phyloP scores from a whole-genome alignment of 2,888 invertebrate genomes.

The Erebia palarica region DNA sequence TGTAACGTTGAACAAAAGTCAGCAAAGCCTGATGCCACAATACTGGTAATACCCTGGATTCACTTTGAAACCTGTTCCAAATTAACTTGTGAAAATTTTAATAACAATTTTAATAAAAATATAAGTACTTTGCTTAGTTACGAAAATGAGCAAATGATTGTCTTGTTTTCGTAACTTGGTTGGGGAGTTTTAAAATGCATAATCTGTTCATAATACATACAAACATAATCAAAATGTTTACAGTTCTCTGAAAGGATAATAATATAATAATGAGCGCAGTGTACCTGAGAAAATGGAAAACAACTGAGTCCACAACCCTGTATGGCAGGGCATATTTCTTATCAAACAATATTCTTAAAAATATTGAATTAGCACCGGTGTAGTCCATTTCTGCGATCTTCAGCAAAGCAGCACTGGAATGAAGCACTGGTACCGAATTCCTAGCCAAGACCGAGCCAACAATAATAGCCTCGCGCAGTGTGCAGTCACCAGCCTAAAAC shows the following conservation, averaged over 20 bases:
- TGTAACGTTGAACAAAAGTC: constrained; percentile 97
- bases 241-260: background rate
- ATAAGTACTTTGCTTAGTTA: background rate
- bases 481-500: constrained; percentile 92
- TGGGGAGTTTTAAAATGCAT: too few relatives aligned
- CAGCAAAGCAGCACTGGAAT: constrained; percentile 96
- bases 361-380: constrained; percentile 97
- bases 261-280: background rate
- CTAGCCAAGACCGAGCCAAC: constrained; percentile 95
- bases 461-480: constrained; percentile 97
- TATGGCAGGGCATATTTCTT: constrained; percentile 99
- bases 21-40: constrained; percentile 98
- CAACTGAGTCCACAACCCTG: constrained; percentile 96
- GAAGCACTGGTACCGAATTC: constrained; percentile 96
- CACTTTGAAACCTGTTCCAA: constrained; percentile 88
- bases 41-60: constrained; percentile 93
- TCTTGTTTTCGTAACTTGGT: too few relatives aligned
- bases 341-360: constrained; percentile 95
- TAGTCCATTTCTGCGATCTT: constrained; percentile 99
- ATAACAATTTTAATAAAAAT: background rate
- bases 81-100: background rate
- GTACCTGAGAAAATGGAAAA: constrained; percentile 96
- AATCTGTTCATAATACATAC: too few relatives aligned
- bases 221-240: too few relatives aligned
- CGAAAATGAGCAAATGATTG: too few relatives aligned